Conservation (phyloP, 1,140 invertebrate species). For the Bilobella aurantiaca region DNA sequence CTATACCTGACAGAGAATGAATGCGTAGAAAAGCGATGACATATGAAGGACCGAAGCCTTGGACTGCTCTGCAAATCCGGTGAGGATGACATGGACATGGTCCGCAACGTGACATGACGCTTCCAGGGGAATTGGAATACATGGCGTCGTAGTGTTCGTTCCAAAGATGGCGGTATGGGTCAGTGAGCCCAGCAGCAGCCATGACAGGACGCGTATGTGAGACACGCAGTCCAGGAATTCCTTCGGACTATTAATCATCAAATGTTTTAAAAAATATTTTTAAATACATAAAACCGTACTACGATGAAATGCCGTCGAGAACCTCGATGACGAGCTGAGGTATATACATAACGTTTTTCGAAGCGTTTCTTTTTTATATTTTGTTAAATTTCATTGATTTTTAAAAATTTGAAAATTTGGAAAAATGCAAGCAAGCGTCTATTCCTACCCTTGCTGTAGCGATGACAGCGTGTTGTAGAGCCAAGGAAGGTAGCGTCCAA, state of each 20-base stretch:
- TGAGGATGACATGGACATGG: slow-evolving; percentile 82
- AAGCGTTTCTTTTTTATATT: too few relatives aligned
- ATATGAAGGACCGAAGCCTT: slow-evolving; percentile 83
- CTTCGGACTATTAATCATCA: slow-evolving; percentile 59
- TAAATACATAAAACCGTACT: too few relatives aligned
- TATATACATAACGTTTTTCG: too few relatives aligned
- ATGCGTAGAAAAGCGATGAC: slow-evolving; percentile 75
- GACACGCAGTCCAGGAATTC: slow-evolving; percentile 92
- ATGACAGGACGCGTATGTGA: slow-evolving; percentile 87
- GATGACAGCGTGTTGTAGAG: slow-evolving; percentile 73
- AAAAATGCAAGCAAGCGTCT: too few relatives aligned
- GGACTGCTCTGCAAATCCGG: slow-evolving; percentile 91
- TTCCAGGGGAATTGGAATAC: slow-evolving; percentile 87
- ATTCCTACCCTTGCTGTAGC: slow-evolving; percentile 66
- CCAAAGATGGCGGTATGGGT: slow-evolving; percentile 66
- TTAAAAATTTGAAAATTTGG: too few relatives aligned
- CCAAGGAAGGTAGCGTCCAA: slow-evolving; percentile 80
- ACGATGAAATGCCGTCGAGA: too few relatives aligned
- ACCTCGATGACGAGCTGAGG: too few relatives aligned
- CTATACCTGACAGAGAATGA: slow-evolving; percentile 63
- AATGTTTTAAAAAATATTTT: too few relatives aligned
- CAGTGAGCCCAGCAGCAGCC: slow-evolving; percentile 87
- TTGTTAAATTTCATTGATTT: not conserved
- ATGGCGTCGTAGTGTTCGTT: slow-evolving; percentile 41
- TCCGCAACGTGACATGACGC: slow-evolving; percentile 91